Conservation (phyloP, 2,113 vertebrate species). For the Carassius carassius region DNA sequence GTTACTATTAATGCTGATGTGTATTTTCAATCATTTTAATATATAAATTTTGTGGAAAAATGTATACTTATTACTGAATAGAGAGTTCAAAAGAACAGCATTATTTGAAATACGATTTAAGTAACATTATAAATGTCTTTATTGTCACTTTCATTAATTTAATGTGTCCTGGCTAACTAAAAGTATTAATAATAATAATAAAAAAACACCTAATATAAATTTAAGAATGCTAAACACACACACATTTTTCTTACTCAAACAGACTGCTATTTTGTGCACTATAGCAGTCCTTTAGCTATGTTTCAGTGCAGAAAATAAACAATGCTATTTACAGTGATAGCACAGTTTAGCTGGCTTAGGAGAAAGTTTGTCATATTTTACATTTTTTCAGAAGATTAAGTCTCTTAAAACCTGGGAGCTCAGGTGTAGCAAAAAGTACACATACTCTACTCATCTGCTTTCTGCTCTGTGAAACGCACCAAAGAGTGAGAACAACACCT, state of each 20-base stretch:
- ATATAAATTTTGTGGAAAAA: no score
- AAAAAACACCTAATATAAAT: no score
- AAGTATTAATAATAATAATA: no score
- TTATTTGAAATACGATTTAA: no score
- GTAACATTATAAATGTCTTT: no score
- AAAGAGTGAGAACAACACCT: conserved; percentile 34
- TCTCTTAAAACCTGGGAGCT: background rate
- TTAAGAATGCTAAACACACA: background rate
- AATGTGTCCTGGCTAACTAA: no score
- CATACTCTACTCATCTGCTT: background rate
- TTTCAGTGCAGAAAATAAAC: conserved; percentile 5
- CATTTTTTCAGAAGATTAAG: conserved; percentile 19
- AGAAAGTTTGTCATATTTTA: conserved; percentile 31
- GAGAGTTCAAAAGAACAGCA: no score
- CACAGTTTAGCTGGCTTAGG: conserved; percentile 10
- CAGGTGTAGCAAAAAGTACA: conserved; percentile 5
- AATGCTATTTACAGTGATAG: conserved; percentile 26
- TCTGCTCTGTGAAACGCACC: background rate
- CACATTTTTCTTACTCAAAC: background rate
- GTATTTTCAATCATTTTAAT: no score
- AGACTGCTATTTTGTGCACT: background rate
- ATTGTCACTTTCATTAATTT: no score
- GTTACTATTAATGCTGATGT: background rate
- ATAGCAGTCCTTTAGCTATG: background rate
- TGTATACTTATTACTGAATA: no score